Conservation (phyloP, 2,113 vertebrate species). For the Thermophis baileyi region DNA sequence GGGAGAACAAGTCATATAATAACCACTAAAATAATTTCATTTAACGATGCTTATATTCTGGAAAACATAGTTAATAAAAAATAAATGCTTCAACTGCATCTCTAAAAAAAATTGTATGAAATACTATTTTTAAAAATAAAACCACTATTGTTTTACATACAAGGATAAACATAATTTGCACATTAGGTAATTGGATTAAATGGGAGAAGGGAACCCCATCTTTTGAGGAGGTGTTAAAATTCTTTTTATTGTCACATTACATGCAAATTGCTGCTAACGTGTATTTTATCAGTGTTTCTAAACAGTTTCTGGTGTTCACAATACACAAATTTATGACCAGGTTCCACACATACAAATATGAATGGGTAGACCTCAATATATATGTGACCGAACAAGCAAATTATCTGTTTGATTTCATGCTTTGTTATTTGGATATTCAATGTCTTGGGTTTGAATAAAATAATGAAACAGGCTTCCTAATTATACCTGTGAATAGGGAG, state of each 20-base stretch:
- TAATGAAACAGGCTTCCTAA: neutral
- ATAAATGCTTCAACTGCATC: constrained; percentile 44
- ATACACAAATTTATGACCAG: neutral
- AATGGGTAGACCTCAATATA: neutral
- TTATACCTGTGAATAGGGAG: neutral
- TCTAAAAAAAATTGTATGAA: constrained; percentile 45
- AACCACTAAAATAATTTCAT: constrained; percentile 62
- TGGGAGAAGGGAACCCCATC: constrained; percentile 11
- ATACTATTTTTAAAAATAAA: constrained; percentile 21
- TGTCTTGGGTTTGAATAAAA: neutral
- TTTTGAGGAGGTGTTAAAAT: constrained; percentile 37
- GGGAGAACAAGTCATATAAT: constrained; percentile 18
- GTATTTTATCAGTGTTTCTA: constrained; percentile 17
- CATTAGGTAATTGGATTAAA: constrained; percentile 26
- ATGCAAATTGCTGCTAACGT: constrained; percentile 1
- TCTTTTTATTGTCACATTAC: neutral
- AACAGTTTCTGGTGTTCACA: constrained; percentile 23
- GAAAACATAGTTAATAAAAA: constrained; percentile 69
- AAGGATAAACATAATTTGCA: constrained; percentile 19
- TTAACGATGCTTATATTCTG: constrained; percentile 61
- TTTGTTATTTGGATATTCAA: neutral
- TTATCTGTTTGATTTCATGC: neutral
- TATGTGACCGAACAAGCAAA: neutral
- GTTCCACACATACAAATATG: neutral
- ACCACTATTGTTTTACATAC: constrained; percentile 1